Conservation (phyloP, 2,888 invertebrate species). For the Blastobasis lacticolella region DNA sequence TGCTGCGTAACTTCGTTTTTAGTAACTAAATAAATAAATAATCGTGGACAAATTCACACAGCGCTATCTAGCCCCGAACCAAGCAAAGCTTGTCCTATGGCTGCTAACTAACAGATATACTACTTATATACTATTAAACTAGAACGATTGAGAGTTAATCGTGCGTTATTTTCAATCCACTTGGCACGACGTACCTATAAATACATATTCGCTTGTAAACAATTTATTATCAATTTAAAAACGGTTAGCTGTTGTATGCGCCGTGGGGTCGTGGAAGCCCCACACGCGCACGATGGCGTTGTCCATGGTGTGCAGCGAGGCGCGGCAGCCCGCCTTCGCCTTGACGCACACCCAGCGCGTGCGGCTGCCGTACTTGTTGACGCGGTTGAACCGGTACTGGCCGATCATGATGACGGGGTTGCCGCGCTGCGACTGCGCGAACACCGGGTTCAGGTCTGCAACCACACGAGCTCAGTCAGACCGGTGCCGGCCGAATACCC, state of each 20-base stretch:
- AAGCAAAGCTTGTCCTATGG: too few relatives aligned
- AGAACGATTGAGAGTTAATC: too few relatives aligned
- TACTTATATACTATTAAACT: too few relatives aligned
- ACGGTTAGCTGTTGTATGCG: conserved; percentile 62
- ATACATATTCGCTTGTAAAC: too few relatives aligned
- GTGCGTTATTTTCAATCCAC: too few relatives aligned
- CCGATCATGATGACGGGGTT: conserved; percentile 69
- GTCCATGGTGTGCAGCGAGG: conserved; percentile 62
- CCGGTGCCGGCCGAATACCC: too few relatives aligned
- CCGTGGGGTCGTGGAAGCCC: conserved; percentile 62
- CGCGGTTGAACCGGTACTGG: conserved; percentile 63
- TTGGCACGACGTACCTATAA: too few relatives aligned
- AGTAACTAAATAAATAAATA: too few relatives aligned
- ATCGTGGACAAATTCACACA: too few relatives aligned
- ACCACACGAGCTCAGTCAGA: conserved; percentile 9
- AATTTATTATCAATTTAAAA: conserved; percentile 18
- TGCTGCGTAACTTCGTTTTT: too few relatives aligned
- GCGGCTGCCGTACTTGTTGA: conserved; percentile 55
- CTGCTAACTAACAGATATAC: too few relatives aligned
- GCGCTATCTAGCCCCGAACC: too few relatives aligned
- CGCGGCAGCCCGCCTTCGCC: conserved; percentile 63
- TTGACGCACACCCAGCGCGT: conserved; percentile 69
- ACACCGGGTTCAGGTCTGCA: conserved; percentile 64
- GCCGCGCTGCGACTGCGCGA: conserved; percentile 62
- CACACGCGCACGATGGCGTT: conserved; percentile 65